Conservation (phyloP, 1,140 invertebrate genomes). For the Sycobia sp. region DNA sequence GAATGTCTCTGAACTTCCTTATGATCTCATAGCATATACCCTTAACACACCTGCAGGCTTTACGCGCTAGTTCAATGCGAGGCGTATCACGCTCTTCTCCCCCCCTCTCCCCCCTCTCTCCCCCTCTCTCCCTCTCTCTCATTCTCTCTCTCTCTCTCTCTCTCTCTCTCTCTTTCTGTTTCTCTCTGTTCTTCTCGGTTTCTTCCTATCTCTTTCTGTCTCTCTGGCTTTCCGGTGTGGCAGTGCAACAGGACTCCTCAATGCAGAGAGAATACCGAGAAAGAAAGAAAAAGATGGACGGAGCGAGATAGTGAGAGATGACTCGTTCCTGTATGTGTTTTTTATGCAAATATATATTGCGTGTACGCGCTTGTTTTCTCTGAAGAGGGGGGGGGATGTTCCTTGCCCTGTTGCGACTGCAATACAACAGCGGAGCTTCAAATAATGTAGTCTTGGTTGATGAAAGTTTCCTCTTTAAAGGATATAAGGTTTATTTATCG, state of each 20-base stretch:
- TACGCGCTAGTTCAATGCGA: too few species aligned
- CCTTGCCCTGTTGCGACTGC: too few species aligned
- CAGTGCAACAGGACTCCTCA: conserved; percentile 11
- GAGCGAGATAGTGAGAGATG: not conserved
- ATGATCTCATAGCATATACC: too few species aligned
- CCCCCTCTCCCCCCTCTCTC: too few species aligned
- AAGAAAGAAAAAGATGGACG: not conserved
- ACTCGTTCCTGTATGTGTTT: conserved; percentile 18
- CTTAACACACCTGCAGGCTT: too few species aligned
- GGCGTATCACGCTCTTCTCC: too few species aligned
- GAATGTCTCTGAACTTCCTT: too few species aligned
- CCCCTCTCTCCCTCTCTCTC: not conserved
- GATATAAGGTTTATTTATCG: too few species aligned
- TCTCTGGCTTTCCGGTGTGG: conserved; percentile 17
- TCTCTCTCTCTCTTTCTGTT: conserved; percentile 4
- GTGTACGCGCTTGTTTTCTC: not conserved
- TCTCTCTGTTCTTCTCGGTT: too few species aligned
- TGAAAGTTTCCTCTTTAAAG: too few species aligned
- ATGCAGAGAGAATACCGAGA: not conserved
- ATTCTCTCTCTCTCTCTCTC: not conserved
- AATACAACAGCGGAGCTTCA: not conserved
- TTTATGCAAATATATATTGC: conserved; percentile 19
- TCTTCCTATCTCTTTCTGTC: not conserved
- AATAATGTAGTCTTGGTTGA: conserved; percentile 21
- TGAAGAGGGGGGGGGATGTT: too few species aligned